Conservation (phyloP, 2,797 vertebrate species). For the Pipistrellus nathusii region DNA sequence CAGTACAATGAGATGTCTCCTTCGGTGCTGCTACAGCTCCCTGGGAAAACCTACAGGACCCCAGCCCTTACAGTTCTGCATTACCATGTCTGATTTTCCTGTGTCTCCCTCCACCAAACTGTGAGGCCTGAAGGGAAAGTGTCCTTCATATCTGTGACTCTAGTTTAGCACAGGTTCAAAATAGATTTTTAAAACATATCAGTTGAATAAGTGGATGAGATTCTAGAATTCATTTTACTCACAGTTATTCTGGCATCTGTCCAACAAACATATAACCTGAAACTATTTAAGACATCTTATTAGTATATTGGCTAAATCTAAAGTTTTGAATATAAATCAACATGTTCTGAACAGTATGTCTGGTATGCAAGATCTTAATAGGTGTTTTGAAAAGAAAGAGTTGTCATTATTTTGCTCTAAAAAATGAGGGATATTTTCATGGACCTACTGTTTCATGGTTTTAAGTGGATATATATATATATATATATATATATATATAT, state of each 20-base stretch:
- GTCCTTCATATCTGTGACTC: not conserved
- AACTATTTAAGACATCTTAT: not conserved
- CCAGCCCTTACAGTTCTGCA: not conserved
- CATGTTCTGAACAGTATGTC: not conserved
- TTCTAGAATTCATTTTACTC: not conserved
- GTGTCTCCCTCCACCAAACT: not conserved
- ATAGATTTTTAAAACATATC: not conserved
- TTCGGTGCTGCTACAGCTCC: not conserved
- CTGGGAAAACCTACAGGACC: not conserved
- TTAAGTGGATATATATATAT: not conserved
- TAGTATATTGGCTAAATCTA: not conserved
- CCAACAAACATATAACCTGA: not conserved
- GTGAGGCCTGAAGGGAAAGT: not conserved
- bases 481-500: not conserved
- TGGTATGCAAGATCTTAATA: not conserved
- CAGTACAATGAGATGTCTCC: not conserved
- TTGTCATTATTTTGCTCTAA: not conserved
- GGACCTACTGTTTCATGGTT: not conserved
- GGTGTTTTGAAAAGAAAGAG: not conserved
- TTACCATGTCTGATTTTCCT: not conserved
- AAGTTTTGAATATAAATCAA: slow-evolving; percentile 13
- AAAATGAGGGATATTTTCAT: not conserved
- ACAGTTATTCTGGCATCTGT: not conserved
- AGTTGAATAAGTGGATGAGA: not conserved
- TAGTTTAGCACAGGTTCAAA: not conserved